A percentile compares a stretch with the other conserved stretches of the same genome.
phyloP scores from a whole-genome alignment of 2,113 vertebrate species.

The Neotoma lepida region DNA sequence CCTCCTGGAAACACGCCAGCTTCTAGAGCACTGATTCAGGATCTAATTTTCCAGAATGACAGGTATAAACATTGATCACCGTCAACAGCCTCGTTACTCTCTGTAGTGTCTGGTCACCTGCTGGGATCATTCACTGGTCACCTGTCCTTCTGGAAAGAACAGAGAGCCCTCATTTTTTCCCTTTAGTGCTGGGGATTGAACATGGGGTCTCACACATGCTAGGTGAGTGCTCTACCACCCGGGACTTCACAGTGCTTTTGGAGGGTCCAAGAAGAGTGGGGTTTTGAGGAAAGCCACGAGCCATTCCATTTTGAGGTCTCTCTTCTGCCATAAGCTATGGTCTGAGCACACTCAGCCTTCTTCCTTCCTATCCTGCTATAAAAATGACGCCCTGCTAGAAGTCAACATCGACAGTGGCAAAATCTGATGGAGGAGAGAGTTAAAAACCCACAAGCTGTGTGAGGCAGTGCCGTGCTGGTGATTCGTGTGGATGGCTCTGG shows the following conservation, averaged over 20 bases:
- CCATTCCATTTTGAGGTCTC: neutral
- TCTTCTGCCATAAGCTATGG: neutral
- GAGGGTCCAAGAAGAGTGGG: neutral
- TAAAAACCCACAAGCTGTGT: neutral
- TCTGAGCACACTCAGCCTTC: neutral
- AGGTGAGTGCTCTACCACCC: neutral
- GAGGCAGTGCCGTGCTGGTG: accelerated
- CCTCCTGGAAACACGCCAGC: neutral
- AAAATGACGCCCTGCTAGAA: neutral
- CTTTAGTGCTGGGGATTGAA: neutral
- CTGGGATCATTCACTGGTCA: neutral
- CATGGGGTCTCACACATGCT: neutral
- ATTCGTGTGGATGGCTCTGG: too few species aligned
- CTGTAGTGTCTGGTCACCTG: neutral
- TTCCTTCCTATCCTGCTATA: neutral
- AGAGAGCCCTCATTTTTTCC: neutral
- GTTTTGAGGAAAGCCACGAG: neutral
- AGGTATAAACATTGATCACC: neutral
- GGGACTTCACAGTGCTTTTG: neutral
- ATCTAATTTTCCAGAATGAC: neutral
- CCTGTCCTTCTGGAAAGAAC: neutral
- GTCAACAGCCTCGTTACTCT: too few species aligned
- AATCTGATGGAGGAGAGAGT: neutral
- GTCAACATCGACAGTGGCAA: neutral
- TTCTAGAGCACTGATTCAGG: neutral